Evolutionary conservation across 2,113 vertebrate species (phyloP).

Genomic region (Limnothrissa miodon): DNA sequence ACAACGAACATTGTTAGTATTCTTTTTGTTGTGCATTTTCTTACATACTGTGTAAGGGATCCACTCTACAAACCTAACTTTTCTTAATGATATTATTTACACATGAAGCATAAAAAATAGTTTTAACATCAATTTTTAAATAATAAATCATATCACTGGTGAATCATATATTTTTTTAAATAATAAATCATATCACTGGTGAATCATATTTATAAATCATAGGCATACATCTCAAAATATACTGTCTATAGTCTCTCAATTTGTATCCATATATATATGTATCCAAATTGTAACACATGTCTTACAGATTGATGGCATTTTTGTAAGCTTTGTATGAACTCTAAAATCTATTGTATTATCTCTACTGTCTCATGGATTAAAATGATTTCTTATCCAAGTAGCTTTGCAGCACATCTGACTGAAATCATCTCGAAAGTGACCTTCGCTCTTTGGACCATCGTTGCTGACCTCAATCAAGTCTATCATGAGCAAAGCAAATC

Average conservation of each 20-base stretch:
- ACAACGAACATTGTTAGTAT: background rate
- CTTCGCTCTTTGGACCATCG: background rate
- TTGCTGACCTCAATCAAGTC: background rate
- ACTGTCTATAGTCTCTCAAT: background rate
- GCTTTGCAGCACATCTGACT: background rate
- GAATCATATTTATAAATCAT: too few relatives aligned
- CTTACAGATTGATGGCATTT: background rate
- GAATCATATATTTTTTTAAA: too few relatives aligned
- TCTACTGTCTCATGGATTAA: background rate
- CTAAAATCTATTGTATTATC: background rate
- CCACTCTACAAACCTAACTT: too few relatives aligned
- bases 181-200: too few relatives aligned
- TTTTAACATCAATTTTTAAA: background rate
- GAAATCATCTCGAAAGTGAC: conserved; percentile 11
- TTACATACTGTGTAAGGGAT: too few relatives aligned
- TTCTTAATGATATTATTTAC: too few relatives aligned
- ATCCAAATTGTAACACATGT: background rate
- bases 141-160: too few relatives aligned
- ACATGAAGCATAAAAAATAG: background rate
- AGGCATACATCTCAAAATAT: background rate
- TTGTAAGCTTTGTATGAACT: background rate
- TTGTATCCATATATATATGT: background rate
- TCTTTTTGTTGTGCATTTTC: background rate
- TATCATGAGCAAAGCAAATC: background rate
- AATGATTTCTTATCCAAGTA: background rate